Conservation (phyloP, 2,113 vertebrate genomes). For the Herpetotheres cachinnans region DNA sequence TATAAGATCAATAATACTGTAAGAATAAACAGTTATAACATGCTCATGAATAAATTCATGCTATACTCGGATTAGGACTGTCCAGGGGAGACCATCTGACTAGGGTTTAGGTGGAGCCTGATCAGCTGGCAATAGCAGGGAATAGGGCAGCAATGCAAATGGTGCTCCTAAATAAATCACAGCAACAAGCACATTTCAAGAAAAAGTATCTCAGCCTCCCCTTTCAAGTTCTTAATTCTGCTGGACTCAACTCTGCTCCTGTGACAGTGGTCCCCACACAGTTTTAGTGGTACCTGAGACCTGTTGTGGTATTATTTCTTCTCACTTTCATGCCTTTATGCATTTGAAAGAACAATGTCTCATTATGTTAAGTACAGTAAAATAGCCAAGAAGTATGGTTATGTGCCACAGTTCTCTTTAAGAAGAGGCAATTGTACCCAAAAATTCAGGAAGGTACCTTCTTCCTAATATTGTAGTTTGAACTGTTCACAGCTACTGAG, state of each 20-base stretch:
- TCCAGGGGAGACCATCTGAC: not conserved
- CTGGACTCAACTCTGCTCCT: not conserved
- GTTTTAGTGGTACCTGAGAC: not conserved
- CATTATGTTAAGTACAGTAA: not conserved
- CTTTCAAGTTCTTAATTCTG: not conserved
- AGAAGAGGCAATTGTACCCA: not conserved
- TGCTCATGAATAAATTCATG: not conserved
- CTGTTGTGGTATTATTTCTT: not conserved
- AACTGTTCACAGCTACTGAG: not conserved
- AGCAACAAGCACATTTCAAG: not conserved
- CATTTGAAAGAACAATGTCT: not conserved
- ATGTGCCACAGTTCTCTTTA: not conserved
- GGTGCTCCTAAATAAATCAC: not conserved
- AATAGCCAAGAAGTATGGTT: not conserved
- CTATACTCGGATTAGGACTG: not conserved
- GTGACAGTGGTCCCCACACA: not conserved
- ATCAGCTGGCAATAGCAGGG: not conserved
- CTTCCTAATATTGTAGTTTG: not conserved
- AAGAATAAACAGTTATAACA: not conserved
- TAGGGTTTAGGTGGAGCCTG: not conserved
- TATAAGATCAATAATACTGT: not conserved
- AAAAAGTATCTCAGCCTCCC: not conserved
- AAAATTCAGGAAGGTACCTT: not conserved
- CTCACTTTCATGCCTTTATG: not conserved
- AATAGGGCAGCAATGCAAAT: not conserved